Conservation (phyloP, 2,113 vertebrate genomes). For the Brachyhypopomus gauderio region DNA sequence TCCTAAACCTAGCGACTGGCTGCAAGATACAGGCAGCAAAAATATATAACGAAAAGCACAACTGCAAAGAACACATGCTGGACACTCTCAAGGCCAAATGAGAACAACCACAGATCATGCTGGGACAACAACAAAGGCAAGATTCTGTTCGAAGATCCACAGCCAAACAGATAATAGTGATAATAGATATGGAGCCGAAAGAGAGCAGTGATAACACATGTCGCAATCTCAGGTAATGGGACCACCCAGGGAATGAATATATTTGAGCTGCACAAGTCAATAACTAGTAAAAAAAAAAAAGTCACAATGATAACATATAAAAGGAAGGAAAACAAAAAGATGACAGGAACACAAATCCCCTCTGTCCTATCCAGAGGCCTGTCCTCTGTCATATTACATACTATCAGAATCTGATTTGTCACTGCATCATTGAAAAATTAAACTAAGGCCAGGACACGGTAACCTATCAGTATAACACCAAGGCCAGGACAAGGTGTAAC, state of each 20-base stretch:
- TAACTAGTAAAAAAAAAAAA: too few relatives aligned
- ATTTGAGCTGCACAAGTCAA: too few relatives aligned
- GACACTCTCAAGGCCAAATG: neutral
- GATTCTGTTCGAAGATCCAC: neutral
- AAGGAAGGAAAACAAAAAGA: too few relatives aligned
- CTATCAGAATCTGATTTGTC: constrained; percentile 7
- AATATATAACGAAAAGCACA: neutral
- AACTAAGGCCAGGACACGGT: constrained; percentile 3
- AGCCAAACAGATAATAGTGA: too few relatives aligned
- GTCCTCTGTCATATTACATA: neutral
- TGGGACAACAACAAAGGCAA: neutral
- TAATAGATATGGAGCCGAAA: too few relatives aligned
- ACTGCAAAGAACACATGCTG: neutral
- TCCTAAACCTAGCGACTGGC: too few relatives aligned
- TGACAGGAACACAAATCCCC: too few relatives aligned
- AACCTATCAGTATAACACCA: constrained; percentile 22
- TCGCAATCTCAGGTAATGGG: too few relatives aligned
- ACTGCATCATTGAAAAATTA: constrained; percentile 12
- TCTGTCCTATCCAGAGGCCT: neutral
- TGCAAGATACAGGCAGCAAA: too few relatives aligned
- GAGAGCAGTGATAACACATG: too few relatives aligned
- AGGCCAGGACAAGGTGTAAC: neutral
- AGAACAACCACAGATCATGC: neutral
- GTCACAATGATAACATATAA: too few relatives aligned
- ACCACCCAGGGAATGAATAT: too few relatives aligned